Base-by-base conservation (phyloP, 2,888 invertebrate genomes). In the Dryadula phaetusa region DNA sequence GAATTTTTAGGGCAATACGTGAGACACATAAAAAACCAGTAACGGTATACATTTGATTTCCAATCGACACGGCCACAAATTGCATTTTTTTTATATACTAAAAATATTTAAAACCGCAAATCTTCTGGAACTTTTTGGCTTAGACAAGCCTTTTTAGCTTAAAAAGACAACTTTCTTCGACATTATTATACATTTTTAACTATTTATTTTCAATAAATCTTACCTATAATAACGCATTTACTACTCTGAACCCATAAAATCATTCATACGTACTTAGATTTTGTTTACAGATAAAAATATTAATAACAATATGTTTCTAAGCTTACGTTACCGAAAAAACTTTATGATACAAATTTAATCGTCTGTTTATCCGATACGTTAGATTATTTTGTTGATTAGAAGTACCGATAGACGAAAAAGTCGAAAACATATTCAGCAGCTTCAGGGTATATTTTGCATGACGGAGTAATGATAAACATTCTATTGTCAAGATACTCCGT, bases 1-100 rank as follows among this genome's bases (percentile, higher is more conserved):
- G 52, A 52, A 52, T 52, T 52, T 52, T 52, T 52, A 32, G 52
- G 16, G 28, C 52, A 28, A 16, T n/a, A 10, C 28, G 28, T 52
- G 16, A 28, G 25, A 49, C n/a, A 22, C 16, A 3, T 16, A 52
- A 8, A n/a, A n/a, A 52, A 52, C 52, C 52, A 28, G 52, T 32
- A 28, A 32, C 16, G 52, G 28, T 16, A 16, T n/a, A 28, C 7
- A 22, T n/a, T 52, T 1, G 10, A 8, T 0, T 28, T 8, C 8
- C 28, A n/a, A 28, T 28, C 16, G 28, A 10, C 28, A 16, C 16
- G 4, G 16, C 28, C 28, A 52, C 10, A 16, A 52, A 49, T 49
- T 49, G 0, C 2, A 16, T 16, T 16, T 28, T 49, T 28, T 28
- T 28, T 16, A 25, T 16, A 28, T 49, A n/a, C 6, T 47, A 25